Evolutionary conservation across 2,113 vertebrate species (phyloP).

Genomic region (Tor tambroides): DNA sequence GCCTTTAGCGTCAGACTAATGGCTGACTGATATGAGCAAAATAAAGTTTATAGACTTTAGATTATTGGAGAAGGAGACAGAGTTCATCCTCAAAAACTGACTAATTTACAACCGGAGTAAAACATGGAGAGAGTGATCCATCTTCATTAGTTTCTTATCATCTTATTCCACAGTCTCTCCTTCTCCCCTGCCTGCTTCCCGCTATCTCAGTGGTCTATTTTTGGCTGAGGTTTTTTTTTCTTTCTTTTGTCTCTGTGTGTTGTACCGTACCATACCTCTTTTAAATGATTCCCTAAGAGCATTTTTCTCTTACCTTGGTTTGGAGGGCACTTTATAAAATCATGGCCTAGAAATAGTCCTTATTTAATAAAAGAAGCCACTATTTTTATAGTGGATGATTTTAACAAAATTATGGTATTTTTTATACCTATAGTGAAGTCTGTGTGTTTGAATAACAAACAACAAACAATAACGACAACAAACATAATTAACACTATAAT

Average conservation of each 20-base stretch:
- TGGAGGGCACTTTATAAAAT: slow-evolving; percentile 3
- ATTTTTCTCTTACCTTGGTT: neutral
- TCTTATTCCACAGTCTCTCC: slow-evolving; percentile 1
- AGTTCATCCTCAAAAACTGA: slow-evolving; percentile 39
- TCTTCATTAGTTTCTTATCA: slow-evolving; percentile 52
- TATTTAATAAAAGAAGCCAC: neutral
- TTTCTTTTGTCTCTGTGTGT: slow-evolving; percentile 26
- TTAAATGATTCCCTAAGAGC: slow-evolving; percentile 10
- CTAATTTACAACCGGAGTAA: slow-evolving; percentile 43
- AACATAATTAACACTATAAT: too few species aligned
- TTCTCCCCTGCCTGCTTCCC: neutral
- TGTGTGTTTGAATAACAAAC: neutral
- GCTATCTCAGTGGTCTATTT: slow-evolving; percentile 38
- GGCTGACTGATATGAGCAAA: slow-evolving; percentile 32
- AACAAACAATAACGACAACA: too few species aligned
- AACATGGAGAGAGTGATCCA: slow-evolving; percentile 11
- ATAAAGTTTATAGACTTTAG: slow-evolving; percentile 43
- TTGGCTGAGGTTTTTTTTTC: slow-evolving; percentile 31
- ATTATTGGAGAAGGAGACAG: slow-evolving; percentile 28
- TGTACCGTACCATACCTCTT: neutral
- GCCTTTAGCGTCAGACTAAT: slow-evolving; percentile 20
- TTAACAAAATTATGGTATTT: neutral
- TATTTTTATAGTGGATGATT: neutral
- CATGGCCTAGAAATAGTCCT: slow-evolving; percentile 3
- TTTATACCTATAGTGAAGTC: neutral